Evolutionary conservation across 2,888 invertebrate species (phyloP), one percentile per base, ranked within the genome.

Genomic region (Catocala fraxini): DNA sequence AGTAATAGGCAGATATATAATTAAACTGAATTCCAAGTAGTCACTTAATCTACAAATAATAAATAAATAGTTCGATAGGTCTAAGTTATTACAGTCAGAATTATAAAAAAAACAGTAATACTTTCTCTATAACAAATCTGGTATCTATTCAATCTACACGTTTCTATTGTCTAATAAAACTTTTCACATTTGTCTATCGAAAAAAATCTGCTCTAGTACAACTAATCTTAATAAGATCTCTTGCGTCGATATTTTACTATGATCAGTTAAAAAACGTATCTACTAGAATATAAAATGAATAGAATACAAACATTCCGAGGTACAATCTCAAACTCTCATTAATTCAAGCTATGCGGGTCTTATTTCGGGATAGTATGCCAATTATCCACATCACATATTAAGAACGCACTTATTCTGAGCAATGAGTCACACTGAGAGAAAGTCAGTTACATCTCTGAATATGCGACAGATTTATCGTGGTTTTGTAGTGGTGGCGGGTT

Each of bases 401-500:
- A 89, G 90, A 92, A 82, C 86, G 82, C 87, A 88, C 89, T 91
- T 91, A 93, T 93, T 91, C 90, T 86, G 86, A 88, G 91, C 92
- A 89, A 89, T 93, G 93, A 93, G 85, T 91, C 91, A 90, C 88
- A 82, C 83, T 83, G 89, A 89, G 90, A 91, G 93, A 93, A 93
- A 93, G 92, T 91, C 90, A 85, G 92, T 92, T 93, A 92, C 93
- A 91, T 91, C 90, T 92, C 90, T 93, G 93, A 94, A 94, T 93
- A 93, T 91, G 91, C 91, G 93, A 93, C 93, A 93, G 93, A 94
- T 94, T 94, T 94, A 94, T 93, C 89, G 93, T 78, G 87, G 87
- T 88, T 86, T 80, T 57, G 47, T 89, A 90, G 92, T 75, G 90
- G 71, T 81, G 90, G 58, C 71, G 51, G 52, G 12, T 5, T 15